These are phyloP conservation scores for Slavum lentiscoides DNA, from an alignment of 2,888 invertebrate genomes.

Conservation along the genomic window DNA sequence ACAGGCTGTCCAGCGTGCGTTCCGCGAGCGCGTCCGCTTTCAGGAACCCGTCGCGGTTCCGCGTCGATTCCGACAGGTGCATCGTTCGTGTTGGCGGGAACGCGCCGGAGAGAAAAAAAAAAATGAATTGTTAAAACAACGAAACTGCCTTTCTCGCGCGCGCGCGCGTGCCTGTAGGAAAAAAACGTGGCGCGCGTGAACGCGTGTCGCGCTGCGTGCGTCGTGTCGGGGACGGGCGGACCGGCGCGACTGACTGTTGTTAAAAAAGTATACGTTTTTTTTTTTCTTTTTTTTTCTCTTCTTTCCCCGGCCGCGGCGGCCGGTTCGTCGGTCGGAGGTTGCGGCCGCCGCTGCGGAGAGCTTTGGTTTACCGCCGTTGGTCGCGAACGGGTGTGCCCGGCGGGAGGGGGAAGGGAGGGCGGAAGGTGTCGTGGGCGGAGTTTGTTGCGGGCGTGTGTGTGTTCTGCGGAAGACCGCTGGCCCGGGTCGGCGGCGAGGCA, in stretches of 20 bases:
- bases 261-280: conserved; percentile 29
- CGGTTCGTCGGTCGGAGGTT: conserved; percentile 48
- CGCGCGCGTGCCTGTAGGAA: neutral
- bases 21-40: conserved; percentile 83
- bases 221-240: conserved; percentile 40
- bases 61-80: conserved; percentile 55
- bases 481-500: conserved; percentile 48
- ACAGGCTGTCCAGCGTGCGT: conserved; percentile 78
- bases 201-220: conserved; percentile 8
- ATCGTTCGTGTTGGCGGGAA: conserved; percentile 48
- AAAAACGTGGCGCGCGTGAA: neutral
- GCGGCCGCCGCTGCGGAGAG: conserved; percentile 42
- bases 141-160: neutral
- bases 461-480: conserved; percentile 48
- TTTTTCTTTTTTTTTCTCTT: neutral
- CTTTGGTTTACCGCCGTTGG: conserved; percentile 51
- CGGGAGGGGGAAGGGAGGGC: neutral
- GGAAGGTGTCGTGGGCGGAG: conserved; percentile 50
- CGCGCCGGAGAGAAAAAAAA: neutral
- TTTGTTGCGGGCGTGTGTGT: conserved; percentile 25
- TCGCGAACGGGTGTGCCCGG: conserved; percentile 19
- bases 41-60: conserved; percentile 59
- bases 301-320: neutral
- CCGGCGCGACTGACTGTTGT: conserved; percentile 51
- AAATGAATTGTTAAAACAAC: too few species aligned